Base-by-base conservation (phyloP, 2,113 vertebrate genomes). In the Baryphthengus martii region DNA sequence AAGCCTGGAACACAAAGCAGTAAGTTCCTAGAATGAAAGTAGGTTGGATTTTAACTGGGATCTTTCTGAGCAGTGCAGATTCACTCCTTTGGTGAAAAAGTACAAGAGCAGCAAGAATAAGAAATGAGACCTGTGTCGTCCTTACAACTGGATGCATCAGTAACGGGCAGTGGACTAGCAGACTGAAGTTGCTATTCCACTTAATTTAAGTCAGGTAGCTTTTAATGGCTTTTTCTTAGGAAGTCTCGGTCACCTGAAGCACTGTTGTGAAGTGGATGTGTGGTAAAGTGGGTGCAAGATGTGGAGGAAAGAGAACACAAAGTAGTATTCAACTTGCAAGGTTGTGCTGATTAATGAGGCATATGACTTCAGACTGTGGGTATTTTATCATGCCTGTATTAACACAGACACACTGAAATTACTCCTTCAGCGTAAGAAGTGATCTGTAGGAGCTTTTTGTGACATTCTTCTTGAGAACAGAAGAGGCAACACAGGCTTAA, bases 101-200 rank as follows among this genome's bases (percentile, higher is more conserved):
- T 87, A 58, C 11, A 35, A 29, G 21, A 74, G 95, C 95, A 92
- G 70, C 56, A 74, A 75, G 91, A 95, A 55, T 11, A 56, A 79
- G 93, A 94, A 96, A 35, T 88, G 5, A 67, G 66, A 44, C 55
- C 10, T 55, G 0, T 59, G 40, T 31, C 91, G 67, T 56, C 55
- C 42, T 91, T n/a, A 8, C 3, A 10, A 28, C n/a, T 61, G 55
- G 28, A 7, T 67, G 0, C 35, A 28, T 65, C 61, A 24, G 55
- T 18, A 90, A 21, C 11, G 14, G 24, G 19, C n/a, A 53, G 44
- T 5, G 13, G 37, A 31, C 53, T 53, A n/a, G 33, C 35, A 37
- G 37, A 20, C 17, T 29, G 28, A 16, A 67, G 26, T 47, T 62
- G 39, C 37, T 28, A 19, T 26, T 45, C 65, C 5, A 5, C 21